Percentiles rank a stretch among this genome's conserved stretches.
Conservation (phyloP, 2,113 vertebrate genomes). For the Cyprinus carpio region DNA sequence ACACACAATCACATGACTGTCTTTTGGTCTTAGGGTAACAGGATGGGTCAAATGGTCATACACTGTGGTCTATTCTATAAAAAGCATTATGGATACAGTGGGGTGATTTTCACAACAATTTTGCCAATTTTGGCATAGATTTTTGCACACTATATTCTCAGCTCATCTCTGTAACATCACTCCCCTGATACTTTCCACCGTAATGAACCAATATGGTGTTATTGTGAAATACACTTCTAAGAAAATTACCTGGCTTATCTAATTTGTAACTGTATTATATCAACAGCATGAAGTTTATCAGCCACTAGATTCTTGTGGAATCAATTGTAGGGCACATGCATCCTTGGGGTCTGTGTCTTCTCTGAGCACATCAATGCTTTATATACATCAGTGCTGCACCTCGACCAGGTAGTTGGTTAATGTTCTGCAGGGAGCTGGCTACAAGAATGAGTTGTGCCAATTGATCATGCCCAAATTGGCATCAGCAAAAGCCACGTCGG, state of each 20-base stretch:
- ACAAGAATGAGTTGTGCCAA: conserved; percentile 53
- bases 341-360: conserved; percentile 46
- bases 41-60: background rate
- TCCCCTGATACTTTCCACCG: conserved; percentile 10
- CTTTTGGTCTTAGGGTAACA: background rate
- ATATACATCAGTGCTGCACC: conserved; percentile 21
- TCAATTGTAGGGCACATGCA: conserved; percentile 36
- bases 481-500: conserved; percentile 52
- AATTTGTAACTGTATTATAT: conserved; percentile 8
- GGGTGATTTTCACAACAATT: conserved; percentile 5
- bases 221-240: conserved; percentile 13
- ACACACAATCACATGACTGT: background rate
- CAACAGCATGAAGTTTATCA: conserved; percentile 19
- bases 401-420: conserved; percentile 39
- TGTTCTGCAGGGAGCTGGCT: conserved; percentile 32
- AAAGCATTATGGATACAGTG: conserved; percentile 3
- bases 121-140: background rate
- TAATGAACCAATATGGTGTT: conserved; percentile 32
- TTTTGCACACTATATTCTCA: conserved; percentile 10
- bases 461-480: conserved; percentile 65
- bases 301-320: background rate
- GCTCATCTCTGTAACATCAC: conserved; percentile 7
- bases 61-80: background rate
- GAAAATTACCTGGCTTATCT: conserved; percentile 27
- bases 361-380: background rate